A percentile compares a stretch with the other conserved stretches of the same genome.
Evolutionary conservation across 2,888 invertebrate species (phyloP).

Genomic region (Mesodorylaimus sp.): DNA sequence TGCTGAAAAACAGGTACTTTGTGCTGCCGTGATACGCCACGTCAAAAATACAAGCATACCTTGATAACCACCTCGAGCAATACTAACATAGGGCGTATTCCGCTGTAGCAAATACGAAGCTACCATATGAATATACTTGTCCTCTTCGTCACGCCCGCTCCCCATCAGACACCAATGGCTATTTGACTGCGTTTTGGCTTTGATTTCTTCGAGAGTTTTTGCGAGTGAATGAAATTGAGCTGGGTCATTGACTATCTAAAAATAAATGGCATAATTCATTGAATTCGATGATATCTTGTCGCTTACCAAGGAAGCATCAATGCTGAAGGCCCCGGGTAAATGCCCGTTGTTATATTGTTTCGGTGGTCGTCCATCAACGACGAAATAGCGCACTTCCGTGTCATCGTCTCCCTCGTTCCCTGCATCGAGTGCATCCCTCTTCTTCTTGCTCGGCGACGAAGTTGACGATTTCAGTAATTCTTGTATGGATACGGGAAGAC

Average conservation of each 20-base stretch:
- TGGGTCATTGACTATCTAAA: conserved; percentile 79
- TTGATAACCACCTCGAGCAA: conserved; percentile 72
- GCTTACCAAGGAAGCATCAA: conserved; percentile 69
- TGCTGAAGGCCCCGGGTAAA: conserved; percentile 85
- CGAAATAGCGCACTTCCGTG: conserved; percentile 60
- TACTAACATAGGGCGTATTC: conserved; percentile 73
- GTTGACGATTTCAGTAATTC: conserved; percentile 47
- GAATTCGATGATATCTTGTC: background rate
- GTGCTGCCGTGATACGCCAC: conserved; percentile 1
- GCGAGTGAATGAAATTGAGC: conserved; percentile 81
- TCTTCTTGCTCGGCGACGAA: background rate
- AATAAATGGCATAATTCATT: background rate
- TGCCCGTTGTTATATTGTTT: conserved; percentile 94
- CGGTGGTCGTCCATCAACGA: conserved; percentile 87
- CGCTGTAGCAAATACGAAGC: conserved; percentile 87
- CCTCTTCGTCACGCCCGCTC: conserved; percentile 60
- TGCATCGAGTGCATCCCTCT: no score
- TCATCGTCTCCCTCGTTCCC: no score
- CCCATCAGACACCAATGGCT: conserved; percentile 51
- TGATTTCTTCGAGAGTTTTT: conserved; percentile 67
- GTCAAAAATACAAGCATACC: conserved; percentile 26
- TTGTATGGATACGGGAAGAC: conserved; percentile 82
- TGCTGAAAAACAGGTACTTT: conserved; percentile 24
- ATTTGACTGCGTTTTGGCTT: conserved; percentile 52
- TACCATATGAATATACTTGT: conserved; percentile 79